Base-by-base conservation (phyloP, 2,888 invertebrate genomes). In the Sepioteuthis lessoniana region DNA sequence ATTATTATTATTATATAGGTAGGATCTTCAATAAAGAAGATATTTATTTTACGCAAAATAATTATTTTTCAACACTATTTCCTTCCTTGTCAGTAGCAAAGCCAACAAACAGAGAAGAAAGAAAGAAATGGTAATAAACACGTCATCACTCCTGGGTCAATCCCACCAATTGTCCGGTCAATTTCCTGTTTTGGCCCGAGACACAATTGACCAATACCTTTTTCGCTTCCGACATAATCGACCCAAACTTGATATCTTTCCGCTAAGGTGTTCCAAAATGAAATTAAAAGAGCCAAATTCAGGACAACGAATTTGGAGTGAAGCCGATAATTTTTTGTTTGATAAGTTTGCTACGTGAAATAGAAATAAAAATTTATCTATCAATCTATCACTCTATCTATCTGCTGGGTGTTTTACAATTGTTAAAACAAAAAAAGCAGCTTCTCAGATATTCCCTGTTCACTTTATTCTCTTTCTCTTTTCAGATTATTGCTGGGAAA, bases 131-230 rank as follows among this genome's bases (percentile, higher is more conserved):
- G 13, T 76, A 35, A n/a, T 76, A 76, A 76, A 76, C n/a, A 76
- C 76, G 76, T 76, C 7, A 76, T 76, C 76, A 76, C 16, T 76
- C 76, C 1, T 19, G 76, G 76, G n/a, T 76, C 76, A 76, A 35
- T n/a, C 76, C 10, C 25, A 35, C 35, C 76, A n/a, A 76, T 76
- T 76, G 76, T 76, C 19, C n/a, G n/a, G 35, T 35, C 76, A 76
- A 76, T 76, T 76, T 76, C 76, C 76, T n/a, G 76, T 76, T 76
- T 76, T 76, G 76, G 76, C 76, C n/a, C 16, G 76, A n/a, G n/a
- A n/a, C n/a, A 19, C 35, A 76, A 76, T 76, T 76, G 76, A 76
- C 76, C 76, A 76, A 16, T n/a, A 76, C 13, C 76, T 16, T 76
- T 76, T 76, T 76, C 28, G 13, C 19, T n/a, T 35, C n/a, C n/a